Evolutionary conservation across 2,888 invertebrate species (phyloP).

Genomic region (Nezara viridula): DNA sequence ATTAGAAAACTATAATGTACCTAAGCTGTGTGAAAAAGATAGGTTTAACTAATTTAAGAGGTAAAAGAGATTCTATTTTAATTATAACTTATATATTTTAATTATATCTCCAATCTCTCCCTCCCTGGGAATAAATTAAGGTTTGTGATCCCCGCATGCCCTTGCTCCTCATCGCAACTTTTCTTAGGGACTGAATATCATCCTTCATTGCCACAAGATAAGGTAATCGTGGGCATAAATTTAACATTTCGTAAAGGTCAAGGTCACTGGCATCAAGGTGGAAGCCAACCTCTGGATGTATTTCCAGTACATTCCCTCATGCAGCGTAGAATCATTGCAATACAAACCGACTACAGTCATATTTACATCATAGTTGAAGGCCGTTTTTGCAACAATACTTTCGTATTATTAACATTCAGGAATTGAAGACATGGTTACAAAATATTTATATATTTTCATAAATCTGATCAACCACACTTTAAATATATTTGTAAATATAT

Average conservation of each 20-base stretch:
- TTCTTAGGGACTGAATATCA: not conserved
- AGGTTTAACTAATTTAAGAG: too few relatives aligned
- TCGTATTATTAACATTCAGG: not conserved
- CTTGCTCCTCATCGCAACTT: not conserved
- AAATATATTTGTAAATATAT: not conserved
- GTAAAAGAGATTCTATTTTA: too few relatives aligned
- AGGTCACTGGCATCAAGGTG: not conserved
- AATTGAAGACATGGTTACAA: not conserved
- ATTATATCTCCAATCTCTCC: not conserved
- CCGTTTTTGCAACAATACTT: not conserved
- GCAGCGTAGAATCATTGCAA: not conserved
- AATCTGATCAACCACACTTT: too few relatives aligned
- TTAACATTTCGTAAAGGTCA: conserved; percentile 38
- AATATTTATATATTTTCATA: not conserved
- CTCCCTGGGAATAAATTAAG: not conserved
- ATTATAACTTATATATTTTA: too few relatives aligned
- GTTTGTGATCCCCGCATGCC: not conserved
- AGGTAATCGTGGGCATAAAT: conserved; percentile 38
- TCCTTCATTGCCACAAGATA: not conserved
- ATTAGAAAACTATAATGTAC: too few relatives aligned
- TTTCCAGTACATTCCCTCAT: conserved; percentile 29
- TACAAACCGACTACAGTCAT: conserved; percentile 17
- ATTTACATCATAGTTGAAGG: conserved; percentile 36
- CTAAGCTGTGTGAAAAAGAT: too few relatives aligned
- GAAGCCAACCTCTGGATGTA: not conserved